Base-by-base conservation (phyloP, 2,888 invertebrate genomes). In the Aporophyla lueneburgensis region DNA sequence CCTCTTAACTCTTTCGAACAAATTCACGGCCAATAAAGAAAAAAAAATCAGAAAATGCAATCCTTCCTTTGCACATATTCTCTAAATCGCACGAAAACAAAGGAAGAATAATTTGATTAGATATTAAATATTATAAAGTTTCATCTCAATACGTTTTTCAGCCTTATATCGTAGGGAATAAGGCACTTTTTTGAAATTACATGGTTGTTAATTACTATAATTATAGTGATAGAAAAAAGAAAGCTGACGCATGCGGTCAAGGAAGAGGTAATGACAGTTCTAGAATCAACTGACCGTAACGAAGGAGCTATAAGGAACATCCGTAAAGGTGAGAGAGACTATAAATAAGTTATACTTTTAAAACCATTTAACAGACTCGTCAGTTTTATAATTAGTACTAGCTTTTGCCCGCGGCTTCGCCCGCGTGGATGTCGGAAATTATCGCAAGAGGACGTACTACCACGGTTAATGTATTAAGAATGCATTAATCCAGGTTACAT, bases 221-320 rank as follows among this genome's bases (percentile, higher is more conserved):
- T 80, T 83, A 24, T 43, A 81, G 81, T 56, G n/a, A 63, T 85
- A 43, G 81, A 81, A 58, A 81, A 61, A 14, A 75, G 71, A 12
- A 58, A 65, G 21, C n/a, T 81, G 4, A 5, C 63, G 9, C 12
- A 62, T 46, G 4, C 12, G 40, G 71, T 81, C 5, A 16, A 68
- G 7, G 67, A 85, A n/a, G 68, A 68, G 3, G 53, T 85, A 12
- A 68, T 71, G 61, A 16, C 2, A 27, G 27, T 24, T 10, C 16
- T 81, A 14, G 67, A 76, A 33, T n/a, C 81, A 2, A 67, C 43
- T 12, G 21, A 56, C 19, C 58, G 63, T 33, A 85, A 69, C 51
- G 33, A 40, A 19, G 46, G 54, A 61, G 59, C 76, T 53, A 51
- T 82, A 40, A 65, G 66, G 14, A 53, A 69, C 9, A 51, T 82